A percentile compares a stretch with the other conserved stretches of the same genome.
These are phyloP conservation scores for Oxycera nigricornis DNA, from an alignment of 2,888 invertebrate species.

Conservation along the genomic window DNA sequence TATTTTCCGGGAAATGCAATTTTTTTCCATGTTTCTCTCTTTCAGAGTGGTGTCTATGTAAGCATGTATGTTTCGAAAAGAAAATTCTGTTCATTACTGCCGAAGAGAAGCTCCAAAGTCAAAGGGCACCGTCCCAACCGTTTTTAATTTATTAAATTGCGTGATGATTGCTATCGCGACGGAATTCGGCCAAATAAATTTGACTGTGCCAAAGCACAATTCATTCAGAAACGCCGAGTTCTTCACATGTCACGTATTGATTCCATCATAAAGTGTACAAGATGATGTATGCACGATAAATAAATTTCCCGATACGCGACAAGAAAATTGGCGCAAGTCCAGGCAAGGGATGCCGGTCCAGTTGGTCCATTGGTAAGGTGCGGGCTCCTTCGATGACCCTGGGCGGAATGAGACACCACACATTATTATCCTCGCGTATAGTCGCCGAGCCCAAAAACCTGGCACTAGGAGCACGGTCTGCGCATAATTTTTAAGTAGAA, in stretches of 20 bases:
- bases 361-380: neutral
- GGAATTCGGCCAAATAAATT: no score
- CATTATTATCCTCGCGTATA: neutral
- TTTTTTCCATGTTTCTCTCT: no score
- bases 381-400: slow-evolving; percentile 8
- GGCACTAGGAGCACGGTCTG: slow-evolving; percentile 27
- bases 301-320: slow-evolving; percentile 46
- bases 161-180: no score
- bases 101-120: no score
- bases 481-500: slow-evolving; percentile 48
- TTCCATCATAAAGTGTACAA: slow-evolving; percentile 4
- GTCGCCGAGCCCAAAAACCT: neutral
- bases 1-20: no score
- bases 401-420: slow-evolving; percentile 20
- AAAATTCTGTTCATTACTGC: no score
- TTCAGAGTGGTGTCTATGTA: no score
- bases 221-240: neutral
- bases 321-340: slow-evolving; percentile 46
- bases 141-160: no score
- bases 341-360: neutral
- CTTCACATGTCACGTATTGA: slow-evolving; percentile 20
- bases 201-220: no score
- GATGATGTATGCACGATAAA: slow-evolving; percentile 44
- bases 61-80: no score
- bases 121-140: no score